A percentile compares a stretch with the other conserved stretches of the same genome.
Evolutionary conservation across 1,140 invertebrate genomes (phyloP).

Genomic region (Conus ventricosus): DNA sequence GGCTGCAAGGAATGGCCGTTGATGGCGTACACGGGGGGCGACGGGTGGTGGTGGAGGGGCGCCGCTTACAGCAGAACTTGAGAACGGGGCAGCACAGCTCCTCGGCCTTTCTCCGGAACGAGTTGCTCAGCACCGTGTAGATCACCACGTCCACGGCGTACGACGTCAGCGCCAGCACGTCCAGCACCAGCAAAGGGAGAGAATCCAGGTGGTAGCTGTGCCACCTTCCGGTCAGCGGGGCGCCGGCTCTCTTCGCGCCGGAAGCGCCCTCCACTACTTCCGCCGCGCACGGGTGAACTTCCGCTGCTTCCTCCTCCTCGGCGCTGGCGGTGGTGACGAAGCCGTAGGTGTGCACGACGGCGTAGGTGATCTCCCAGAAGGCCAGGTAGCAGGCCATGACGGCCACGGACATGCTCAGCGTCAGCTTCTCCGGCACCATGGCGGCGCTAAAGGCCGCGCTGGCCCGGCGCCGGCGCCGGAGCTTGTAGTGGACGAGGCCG

Average conservation of each 20-base stretch:
- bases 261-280: too few relatives aligned
- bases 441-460: not conserved
- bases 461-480: not conserved
- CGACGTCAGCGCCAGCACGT: not conserved
- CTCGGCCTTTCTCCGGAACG: not conserved
- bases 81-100: not conserved
- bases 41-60: not conserved
- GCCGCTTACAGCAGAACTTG: not conserved
- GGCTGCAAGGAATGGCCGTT: too few relatives aligned
- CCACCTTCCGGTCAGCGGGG: not conserved
- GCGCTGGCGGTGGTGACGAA: not conserved
- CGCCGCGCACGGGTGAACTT: too few relatives aligned
- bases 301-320: not conserved
- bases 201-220: not conserved
- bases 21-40: not conserved
- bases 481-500: not conserved
- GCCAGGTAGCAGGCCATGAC: slow-evolving; percentile 11
- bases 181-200: slow-evolving; percentile 1
- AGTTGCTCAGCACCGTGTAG: not conserved
- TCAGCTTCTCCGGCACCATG: slow-evolving; percentile 7
- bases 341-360: not conserved
- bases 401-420: not conserved
- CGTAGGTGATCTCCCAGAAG: slow-evolving; percentile 10
- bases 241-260: too few relatives aligned
- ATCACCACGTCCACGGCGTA: slow-evolving; percentile 5